Base-by-base conservation (phyloP, 2,888 invertebrate genomes). In the Brachypterus glaber region DNA sequence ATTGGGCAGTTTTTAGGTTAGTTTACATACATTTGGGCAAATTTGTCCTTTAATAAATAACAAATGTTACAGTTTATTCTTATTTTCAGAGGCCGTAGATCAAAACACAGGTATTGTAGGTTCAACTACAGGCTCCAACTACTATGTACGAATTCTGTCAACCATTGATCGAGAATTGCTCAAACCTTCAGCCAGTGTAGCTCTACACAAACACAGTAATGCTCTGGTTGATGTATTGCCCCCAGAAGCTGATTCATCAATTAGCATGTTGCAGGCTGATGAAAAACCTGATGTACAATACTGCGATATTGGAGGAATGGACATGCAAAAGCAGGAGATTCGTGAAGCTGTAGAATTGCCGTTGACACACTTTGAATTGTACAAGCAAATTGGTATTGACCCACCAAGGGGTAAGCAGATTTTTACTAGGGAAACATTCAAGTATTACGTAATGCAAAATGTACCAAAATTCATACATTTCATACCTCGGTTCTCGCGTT, bases 271-370 rank as follows among this genome's bases (percentile, higher is more conserved):
- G 42, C 85, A 88, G 72, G 87, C 91, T 59, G 96, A 96, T 74
- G 96, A 97, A 66, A 96, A 96, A 60, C 98, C 98, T 0, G 96
- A 98, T 66, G 91, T 98, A 4, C 80, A 84, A 44, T 99, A 98
- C 66, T 80, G 88, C 3, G 98, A 98, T 59, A 98, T 98, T 59
- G 98, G 98, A 64, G 98, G 98, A 21, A 90, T 98, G 88, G 98
- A 99, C 65, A 93, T 97, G 74, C 98, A 99, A 66, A 98, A 98
- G 58, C 98, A 99, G 62, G 98, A 99, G 67, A 97, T 98, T 53
- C 73, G 95, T 37, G 98, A 98, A 67, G 98, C 98, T 3, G 98
- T 98, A 1, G 98, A 98, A 63, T 67, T 98, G 43, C 98, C 98
- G 0, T 70, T 98, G 12, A 98, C 97, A 12, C 98, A 99, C 64